Base-by-base conservation (phyloP, 2,888 invertebrate genomes). In the Polietes domitor region DNA sequence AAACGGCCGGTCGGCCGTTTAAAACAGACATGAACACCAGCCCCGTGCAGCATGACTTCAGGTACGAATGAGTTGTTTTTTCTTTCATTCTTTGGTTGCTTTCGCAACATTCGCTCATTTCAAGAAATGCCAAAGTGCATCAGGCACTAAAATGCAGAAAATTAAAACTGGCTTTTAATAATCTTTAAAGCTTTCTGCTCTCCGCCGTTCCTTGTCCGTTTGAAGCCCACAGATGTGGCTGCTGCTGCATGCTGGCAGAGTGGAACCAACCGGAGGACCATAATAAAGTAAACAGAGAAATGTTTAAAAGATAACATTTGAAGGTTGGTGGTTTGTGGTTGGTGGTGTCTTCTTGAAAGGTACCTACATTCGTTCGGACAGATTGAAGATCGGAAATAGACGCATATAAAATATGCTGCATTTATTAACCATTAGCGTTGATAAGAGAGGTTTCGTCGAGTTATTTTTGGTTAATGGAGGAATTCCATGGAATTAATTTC, bases 91-190 rank as follows among this genome's bases (percentile, higher is more conserved):
- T n/a, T 41, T 63, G 4, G 6, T 37, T 19, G 1, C 41, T 37
- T 65, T 21, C 6, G 24, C 15, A 15, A 4, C 26, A 26, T 68
- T 41, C 41, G 24, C 68, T 80, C 50, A 70, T 47, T 37, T 75
- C 41, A 58, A 80, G 76, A 82, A 80, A 84, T 90, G 90, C 90
- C 91, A 90, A 89, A 89, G 88, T 90, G 90, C 90, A 91, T 90
- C 89, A 88, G 88, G 83, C 88, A 88, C 86, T 90, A 89, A 89
- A 88, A 88, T 88, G 88, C 88, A 88, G 89, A 89, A 90, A 90
- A 90, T 90, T 89, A 89, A 90, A 91, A 91, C 88, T 88, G 90
- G 89, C 90, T 90, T 90, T 89, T 89, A 89, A 89, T 89, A 89
- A 90, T 80, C 80, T 50, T 65, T 43, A 68, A 24, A 68, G 17